These are phyloP conservation scores for Tautogolabrus adspersus DNA, from an alignment of 2,113 vertebrate genomes.

Conservation along the genomic window DNA sequence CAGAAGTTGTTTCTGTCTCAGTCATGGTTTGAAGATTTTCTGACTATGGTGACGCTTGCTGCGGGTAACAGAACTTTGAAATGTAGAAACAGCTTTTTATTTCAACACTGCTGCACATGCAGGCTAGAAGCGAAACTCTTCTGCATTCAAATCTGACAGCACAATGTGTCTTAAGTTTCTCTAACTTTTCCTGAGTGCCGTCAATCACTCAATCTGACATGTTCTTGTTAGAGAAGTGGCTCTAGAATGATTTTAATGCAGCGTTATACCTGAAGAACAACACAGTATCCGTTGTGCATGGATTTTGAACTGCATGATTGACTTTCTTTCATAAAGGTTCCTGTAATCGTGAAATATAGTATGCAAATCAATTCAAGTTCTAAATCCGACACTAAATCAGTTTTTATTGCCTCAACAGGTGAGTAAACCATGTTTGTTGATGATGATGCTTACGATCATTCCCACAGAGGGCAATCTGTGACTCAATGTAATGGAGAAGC, in stretches of 20 bases:
- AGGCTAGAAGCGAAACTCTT: conserved; percentile 45
- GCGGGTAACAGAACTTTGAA: conserved; percentile 63
- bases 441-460: conserved; percentile 18
- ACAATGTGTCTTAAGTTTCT: conserved; percentile 9
- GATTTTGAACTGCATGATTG: conserved; percentile 3
- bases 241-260: background rate
- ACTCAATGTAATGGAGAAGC: conserved; percentile 12
- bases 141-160: conserved; percentile 46
- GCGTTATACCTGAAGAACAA: background rate
- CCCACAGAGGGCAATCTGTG: conserved; percentile 30
- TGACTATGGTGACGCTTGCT: conserved; percentile 67
- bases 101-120: conserved; percentile 53
- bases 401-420: conserved; percentile 7
- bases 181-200: conserved; percentile 36
- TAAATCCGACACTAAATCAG: background rate
- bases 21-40: conserved; percentile 70
- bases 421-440: background rate
- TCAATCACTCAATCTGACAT: conserved; percentile 14
- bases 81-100: conserved; percentile 57
- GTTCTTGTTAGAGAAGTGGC: background rate
- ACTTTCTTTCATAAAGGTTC: conserved; percentile 16
- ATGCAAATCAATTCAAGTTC: conserved; percentile 11
- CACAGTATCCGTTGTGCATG: background rate
- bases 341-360: conserved; percentile 3
- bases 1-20: conserved; percentile 62